These are phyloP conservation scores for Pachypeltis micranthus DNA, from an alignment of 1,140 invertebrate genomes.

Conservation along the genomic window DNA sequence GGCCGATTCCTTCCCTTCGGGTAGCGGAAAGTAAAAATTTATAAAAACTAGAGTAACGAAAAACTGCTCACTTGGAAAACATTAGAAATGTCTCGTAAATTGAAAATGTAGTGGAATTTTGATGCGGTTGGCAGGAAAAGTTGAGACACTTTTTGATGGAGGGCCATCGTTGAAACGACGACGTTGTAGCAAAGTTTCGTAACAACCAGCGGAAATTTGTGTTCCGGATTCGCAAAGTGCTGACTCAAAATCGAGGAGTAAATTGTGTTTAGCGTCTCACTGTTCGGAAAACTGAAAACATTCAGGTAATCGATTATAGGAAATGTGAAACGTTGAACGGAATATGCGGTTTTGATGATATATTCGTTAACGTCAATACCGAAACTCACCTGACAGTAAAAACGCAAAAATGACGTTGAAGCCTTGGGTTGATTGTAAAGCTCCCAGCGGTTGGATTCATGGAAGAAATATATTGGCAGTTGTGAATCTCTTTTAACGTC, in stretches of 20 bases:
- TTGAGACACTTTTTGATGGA: constrained; percentile 75
- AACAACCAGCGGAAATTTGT: constrained; percentile 55
- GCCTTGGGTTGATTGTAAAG: constrained; percentile 87
- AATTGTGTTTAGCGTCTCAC: constrained; percentile 75
- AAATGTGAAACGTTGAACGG: not conserved
- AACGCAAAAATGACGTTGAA: constrained; percentile 88
- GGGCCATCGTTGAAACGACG: constrained; percentile 63
- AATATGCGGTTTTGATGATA: not conserved
- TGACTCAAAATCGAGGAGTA: constrained; percentile 78
- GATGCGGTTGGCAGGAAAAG: constrained; percentile 86
- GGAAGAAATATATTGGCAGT: constrained; percentile 90
- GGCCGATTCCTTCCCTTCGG: too few relatives aligned
- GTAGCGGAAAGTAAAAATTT: too few relatives aligned
- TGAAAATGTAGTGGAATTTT: constrained; percentile 96
- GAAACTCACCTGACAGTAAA: constrained; percentile 56
- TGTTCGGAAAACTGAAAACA: constrained; percentile 62
- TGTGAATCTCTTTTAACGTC: constrained; percentile 89
- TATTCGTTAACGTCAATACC: not conserved
- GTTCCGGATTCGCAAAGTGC: constrained; percentile 67
- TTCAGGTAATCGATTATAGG: not conserved
- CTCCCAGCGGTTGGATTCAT: constrained; percentile 97
- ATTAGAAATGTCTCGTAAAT: constrained; percentile 87
- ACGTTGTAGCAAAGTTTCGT: constrained; percentile 45
- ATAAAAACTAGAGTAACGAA: too few relatives aligned
- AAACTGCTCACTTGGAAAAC: constrained; percentile 57